Conservation (phyloP, 2,888 invertebrate species). For the Dasypogon diadema region DNA sequence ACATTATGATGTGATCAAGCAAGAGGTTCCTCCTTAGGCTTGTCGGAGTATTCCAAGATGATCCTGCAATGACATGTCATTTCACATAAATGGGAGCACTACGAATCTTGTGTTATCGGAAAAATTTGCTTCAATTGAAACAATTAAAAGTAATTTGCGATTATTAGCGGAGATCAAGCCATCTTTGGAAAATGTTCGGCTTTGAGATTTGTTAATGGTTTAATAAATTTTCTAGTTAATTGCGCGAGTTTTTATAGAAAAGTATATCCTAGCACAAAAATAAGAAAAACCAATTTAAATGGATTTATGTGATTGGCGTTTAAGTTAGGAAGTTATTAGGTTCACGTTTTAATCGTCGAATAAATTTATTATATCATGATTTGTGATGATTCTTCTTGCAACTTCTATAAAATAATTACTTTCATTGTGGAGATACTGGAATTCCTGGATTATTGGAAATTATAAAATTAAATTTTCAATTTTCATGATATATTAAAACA, state of each 20-base stretch:
- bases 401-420: too few relatives aligned
- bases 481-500: too few relatives aligned
- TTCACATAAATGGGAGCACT: constrained; percentile 40
- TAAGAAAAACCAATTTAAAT: constrained; percentile 7
- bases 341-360: too few relatives aligned
- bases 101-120: background rate
- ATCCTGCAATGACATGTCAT: constrained; percentile 40
- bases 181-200: constrained; percentile 28
- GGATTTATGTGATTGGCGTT: too few relatives aligned
- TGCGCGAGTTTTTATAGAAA: constrained; percentile 49
- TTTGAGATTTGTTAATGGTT: constrained; percentile 31
- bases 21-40: background rate
- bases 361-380: too few relatives aligned
- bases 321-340: too few relatives aligned
- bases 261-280: too few relatives aligned
- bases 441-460: too few relatives aligned
- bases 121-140: constrained; percentile 52
- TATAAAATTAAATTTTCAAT: too few relatives aligned
- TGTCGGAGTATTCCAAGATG: background rate
- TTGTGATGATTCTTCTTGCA: too few relatives aligned
- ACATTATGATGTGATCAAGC: constrained; percentile 17
- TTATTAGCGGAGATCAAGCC: constrained; percentile 51
- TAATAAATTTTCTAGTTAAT: constrained; percentile 48
- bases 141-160: constrained; percentile 57
- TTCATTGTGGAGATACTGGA: too few relatives aligned